A percentile compares a stretch with the other conserved stretches of the same genome.
Conservation (phyloP, 2,888 invertebrate genomes). For the Plebejus melissa region DNA sequence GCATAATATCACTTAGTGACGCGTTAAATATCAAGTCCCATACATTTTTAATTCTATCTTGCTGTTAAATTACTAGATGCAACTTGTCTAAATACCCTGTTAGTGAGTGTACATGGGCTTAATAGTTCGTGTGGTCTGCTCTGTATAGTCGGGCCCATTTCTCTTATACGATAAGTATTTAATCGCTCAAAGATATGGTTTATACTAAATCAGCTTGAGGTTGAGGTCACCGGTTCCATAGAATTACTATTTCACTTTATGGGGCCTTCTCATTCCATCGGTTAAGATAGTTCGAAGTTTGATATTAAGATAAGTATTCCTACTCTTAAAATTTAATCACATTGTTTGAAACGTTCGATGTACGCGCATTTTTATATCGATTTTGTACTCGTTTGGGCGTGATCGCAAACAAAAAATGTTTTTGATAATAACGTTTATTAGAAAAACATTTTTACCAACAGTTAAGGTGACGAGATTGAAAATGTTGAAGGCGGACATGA, state of each 20-base stretch:
- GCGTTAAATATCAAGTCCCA: background rate
- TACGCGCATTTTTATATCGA: constrained; percentile 21
- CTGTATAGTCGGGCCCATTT: constrained; percentile 35
- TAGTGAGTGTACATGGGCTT: constrained; percentile 11
- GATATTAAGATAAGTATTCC: constrained; percentile 22
- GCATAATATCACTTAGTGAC: background rate
- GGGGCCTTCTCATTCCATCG: constrained; percentile 21
- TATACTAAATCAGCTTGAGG: constrained; percentile 26
- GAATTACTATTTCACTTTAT: constrained; percentile 26
- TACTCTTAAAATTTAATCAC: constrained; percentile 23
- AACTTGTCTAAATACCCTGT: background rate
- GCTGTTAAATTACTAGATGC: background rate
- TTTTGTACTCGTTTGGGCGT: background rate
- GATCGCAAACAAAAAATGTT: background rate
- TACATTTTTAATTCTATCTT: background rate
- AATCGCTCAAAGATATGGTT: constrained; percentile 24
- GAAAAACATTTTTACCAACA: constrained; percentile 8
- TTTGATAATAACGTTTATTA: constrained; percentile 5
- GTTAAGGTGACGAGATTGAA: background rate
- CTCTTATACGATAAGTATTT: constrained; percentile 21
- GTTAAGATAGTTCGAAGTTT: constrained; percentile 26
- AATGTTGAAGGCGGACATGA: background rate
- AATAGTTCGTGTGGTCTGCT: constrained; percentile 35
- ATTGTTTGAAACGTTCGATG: constrained; percentile 17
- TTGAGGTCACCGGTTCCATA: constrained; percentile 21